Base-by-base conservation (phyloP, 92 coral and sea anemone genomes). In the Zoanthus gigantus region DNA sequence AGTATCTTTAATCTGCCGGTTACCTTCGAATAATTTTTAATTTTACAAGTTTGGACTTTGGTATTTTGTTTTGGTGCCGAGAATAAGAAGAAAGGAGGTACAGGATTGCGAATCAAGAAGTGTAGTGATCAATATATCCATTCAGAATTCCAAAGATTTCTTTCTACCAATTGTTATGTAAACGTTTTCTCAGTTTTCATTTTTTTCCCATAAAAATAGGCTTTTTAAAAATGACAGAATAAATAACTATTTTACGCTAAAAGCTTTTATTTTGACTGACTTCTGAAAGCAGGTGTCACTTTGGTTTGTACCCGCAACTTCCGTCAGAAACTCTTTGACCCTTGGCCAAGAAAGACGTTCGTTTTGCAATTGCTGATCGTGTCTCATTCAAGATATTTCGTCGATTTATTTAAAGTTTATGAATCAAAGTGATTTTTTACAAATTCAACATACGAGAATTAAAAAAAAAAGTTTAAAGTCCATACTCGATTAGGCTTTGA, bases 311-410 rank as follows among this genome's bases (percentile, higher is more conserved):
- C 84, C 84, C 28, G 75, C 46, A 34, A 30, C 29, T 66, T 46
- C 83, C 52, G 85, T 71, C 47, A 67, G 52, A 32, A 23, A 54
- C 11, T 65, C 75, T 10, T 2, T 81, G 85, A 81, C 85, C 85
- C 85, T 66, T 81, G 63, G 66, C 76, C 5, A 23, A 18, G 16
- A 48, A 81, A 46, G 60, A 42, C 84, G 58, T 44, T 10, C 13
- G 42, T 31, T 12, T 23, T 61, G 11, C 14, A 66, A 46, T n/a
- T 7, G 61, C 15, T 9, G 13, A 66, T 14, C 6, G 30, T 52
- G 2, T 14, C 42, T 54, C 5, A 14, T 54, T 4, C 23, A 15
- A 0, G 3, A 9, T 11, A 30, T 10, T 54, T 17, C 16, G 31
- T 5, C 44, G 4, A 17, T 29, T 3, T 54, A 7, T 13, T 14